Base-by-base conservation (phyloP, 1,140 invertebrate species). In the Notospermus geniculatus region DNA sequence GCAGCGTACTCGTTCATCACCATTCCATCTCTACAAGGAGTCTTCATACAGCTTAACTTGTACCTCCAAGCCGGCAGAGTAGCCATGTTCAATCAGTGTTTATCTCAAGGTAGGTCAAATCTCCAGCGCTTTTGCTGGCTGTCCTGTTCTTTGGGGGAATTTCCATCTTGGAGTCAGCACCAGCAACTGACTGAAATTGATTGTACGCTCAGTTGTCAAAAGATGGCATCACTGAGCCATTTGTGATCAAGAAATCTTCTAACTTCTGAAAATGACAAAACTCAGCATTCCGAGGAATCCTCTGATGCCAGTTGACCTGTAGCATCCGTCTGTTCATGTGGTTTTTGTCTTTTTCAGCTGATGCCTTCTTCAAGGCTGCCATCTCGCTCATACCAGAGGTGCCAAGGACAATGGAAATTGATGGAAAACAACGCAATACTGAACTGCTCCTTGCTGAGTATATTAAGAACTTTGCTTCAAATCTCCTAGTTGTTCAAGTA, bases 1-100 rank as follows among this genome's bases (percentile, higher is more conserved):
- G 88, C 91, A 55, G 95, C 95, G 0, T 98, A 93, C 81, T 90
- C 89, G 79, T 97, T 90, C 76, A 95, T 98, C 39, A 97, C 95
- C 1, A 92, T 96, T 81, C 95, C 95, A 25, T 97, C 94, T 5
- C 87, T 98, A 68, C 85, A 86, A 63, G 89, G 89, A 63, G 85
- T 88, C 7, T 84, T 88, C 62, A 85, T 85, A 25, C 87, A 90
- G 70, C 85, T 96, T 58, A 87, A 91, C 70, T 85, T 97, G 22
- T 95, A 95, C 83, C 82, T 97, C 53, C 80, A 93, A 4, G 90
- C 90, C 17, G 92, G 91, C 29, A 91, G 95, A 82, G 88, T 94
- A 45, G 92, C 94, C 27, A 81, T 97, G 55, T 84, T 90, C 25
- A 95, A 95, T 84, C 87, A 92, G 65, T 97, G 93, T 77, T 83